These are phyloP conservation scores for Telmatherina bonti DNA, from an alignment of 2,797 vertebrate genomes.

Conservation along the genomic window DNA sequence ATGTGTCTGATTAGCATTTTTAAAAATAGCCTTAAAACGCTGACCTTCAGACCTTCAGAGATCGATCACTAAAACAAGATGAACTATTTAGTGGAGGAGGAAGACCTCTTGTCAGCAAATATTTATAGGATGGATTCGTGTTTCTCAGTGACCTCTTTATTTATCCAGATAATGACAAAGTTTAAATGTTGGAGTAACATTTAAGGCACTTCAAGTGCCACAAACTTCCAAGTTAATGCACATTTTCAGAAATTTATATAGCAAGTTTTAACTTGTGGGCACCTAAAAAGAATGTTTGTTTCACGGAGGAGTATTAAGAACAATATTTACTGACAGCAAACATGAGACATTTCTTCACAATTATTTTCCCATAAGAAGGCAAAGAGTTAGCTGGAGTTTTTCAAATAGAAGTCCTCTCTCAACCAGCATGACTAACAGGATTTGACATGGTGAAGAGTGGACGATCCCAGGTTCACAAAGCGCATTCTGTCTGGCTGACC, in stretches of 20 bases:
- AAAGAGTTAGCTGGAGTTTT: slow-evolving; percentile 36
- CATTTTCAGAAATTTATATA: background rate
- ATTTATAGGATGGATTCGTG: background rate
- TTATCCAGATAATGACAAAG: background rate
- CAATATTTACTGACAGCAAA: too few relatives aligned
- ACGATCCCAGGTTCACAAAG: slow-evolving; percentile 62
- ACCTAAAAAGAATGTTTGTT: too few relatives aligned
- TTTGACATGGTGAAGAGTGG: slow-evolving; percentile 65
- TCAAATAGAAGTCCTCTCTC: slow-evolving; percentile 60
- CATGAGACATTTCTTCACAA: slow-evolving; percentile 13
- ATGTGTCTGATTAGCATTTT: background rate
- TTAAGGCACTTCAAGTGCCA: background rate
- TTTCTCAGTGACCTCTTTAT: background rate
- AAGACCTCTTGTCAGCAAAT: background rate
- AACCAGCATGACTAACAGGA: slow-evolving; percentile 70
- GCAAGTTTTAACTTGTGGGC: background rate
- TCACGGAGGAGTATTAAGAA: background rate
- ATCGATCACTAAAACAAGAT: background rate
- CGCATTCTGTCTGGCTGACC: slow-evolving; percentile 66
- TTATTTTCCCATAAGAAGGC: slow-evolving; percentile 31
- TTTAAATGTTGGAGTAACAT: background rate
- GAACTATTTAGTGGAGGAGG: background rate
- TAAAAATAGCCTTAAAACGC: background rate
- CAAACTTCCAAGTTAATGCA: background rate
- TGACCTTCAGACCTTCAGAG: background rate